A percentile compares a stretch with the other conserved stretches of the same genome.
Evolutionary conservation across 2,888 invertebrate genomes (phyloP).

Genomic region (Polydesmus complanatus): DNA sequence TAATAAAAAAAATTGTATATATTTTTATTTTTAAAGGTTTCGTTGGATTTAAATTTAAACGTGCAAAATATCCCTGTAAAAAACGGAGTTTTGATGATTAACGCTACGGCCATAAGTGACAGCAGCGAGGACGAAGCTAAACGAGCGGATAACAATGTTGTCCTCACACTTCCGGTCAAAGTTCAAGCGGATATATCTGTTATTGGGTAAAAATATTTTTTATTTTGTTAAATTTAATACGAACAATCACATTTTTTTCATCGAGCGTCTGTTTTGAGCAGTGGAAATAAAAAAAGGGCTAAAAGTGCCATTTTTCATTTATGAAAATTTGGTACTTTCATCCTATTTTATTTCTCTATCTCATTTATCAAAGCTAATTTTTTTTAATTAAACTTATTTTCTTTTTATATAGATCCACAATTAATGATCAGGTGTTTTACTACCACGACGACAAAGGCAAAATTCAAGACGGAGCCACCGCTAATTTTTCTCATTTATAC

Average conservation of each 20-base stretch:
- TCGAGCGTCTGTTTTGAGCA: neutral
- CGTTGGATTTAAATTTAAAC: neutral
- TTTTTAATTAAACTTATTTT: neutral
- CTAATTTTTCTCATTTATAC: slow-evolving; percentile 6
- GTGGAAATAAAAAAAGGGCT: no score
- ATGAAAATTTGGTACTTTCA: no score
- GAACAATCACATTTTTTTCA: neutral
- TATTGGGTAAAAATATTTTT: slow-evolving; percentile 3
- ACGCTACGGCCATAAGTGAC: slow-evolving; percentile 1
- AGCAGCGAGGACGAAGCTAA: slow-evolving; percentile 3
- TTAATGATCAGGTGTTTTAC: slow-evolving; percentile 12
- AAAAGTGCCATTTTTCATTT: no score
- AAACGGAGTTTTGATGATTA: neutral
- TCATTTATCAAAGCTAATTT: neutral
- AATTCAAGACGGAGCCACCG: slow-evolving; percentile 2
- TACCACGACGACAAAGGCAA: slow-evolving; percentile 1
- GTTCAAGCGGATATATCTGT: neutral
- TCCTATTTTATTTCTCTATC: neutral
- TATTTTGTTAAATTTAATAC: no score
- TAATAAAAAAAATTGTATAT: neutral
- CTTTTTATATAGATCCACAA: slow-evolving; percentile 1
- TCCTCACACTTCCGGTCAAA: neutral
- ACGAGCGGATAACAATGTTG: neutral
- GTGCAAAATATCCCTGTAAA: slow-evolving; percentile 2
- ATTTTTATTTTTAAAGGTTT: slow-evolving; percentile 4